phyloP scores from a whole-genome alignment of 2,888 invertebrate species.

The Caenorhabditis sp. region DNA sequence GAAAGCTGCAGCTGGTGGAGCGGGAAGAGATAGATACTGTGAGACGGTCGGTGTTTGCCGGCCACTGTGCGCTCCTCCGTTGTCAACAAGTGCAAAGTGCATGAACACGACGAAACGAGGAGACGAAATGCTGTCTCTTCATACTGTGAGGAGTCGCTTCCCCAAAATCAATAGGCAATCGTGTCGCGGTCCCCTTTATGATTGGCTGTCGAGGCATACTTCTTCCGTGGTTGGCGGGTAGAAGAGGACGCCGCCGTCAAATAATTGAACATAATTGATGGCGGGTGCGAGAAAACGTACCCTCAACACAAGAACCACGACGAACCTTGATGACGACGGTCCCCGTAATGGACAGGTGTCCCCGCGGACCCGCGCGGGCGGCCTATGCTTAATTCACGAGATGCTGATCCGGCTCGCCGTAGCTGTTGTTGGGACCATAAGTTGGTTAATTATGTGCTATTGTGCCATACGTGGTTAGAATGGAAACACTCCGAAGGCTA shows the following conservation, averaged over 20 bases:
- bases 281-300: slow-evolving; percentile 20
- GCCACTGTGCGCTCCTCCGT: slow-evolving; percentile 26
- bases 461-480: slow-evolving; percentile 36
- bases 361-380: slow-evolving; percentile 1
- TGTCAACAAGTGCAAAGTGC: slow-evolving; percentile 57
- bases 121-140: slow-evolving; percentile 24
- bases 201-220: slow-evolving; percentile 43
- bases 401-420: slow-evolving; percentile 32
- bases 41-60: slow-evolving; percentile 28
- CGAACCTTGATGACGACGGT: slow-evolving; percentile 12
- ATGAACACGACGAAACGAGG: slow-evolving; percentile 37
- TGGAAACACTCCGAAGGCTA: slow-evolving; percentile 19
- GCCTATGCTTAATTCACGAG: slow-evolving; percentile 49
- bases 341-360: slow-evolving; percentile 49
- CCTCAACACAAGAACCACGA: slow-evolving; percentile 3
- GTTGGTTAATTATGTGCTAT: slow-evolving; percentile 56
- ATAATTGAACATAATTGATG: slow-evolving; percentile 55
- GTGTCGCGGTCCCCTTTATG: slow-evolving; percentile 30
- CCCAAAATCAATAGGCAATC: slow-evolving; percentile 22
- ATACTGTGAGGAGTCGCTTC: slow-evolving; percentile 11
- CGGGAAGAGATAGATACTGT: slow-evolving; percentile 47
- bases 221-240: slow-evolving; percentile 19
- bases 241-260: slow-evolving; percentile 31
- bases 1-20: not conserved
- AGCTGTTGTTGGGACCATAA: slow-evolving; percentile 36